A percentile compares a stretch with the other conserved stretches of the same genome.
phyloP scores from a whole-genome alignment of 2,797 vertebrate genomes.

The Mionectes olivaceus region DNA sequence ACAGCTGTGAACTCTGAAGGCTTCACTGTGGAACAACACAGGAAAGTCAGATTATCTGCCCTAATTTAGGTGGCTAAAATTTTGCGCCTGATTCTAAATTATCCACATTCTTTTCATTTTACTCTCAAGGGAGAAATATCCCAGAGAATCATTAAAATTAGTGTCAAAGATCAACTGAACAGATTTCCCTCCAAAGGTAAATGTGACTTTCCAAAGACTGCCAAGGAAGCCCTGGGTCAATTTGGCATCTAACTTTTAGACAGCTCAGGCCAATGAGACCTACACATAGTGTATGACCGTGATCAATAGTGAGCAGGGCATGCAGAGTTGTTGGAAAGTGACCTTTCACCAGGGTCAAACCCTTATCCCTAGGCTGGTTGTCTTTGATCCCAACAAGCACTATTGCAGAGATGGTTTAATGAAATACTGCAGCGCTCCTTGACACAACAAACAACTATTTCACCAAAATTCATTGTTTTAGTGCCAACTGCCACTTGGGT shows the following conservation, averaged over 20 bases:
- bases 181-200: not conserved
- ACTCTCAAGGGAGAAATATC: not conserved
- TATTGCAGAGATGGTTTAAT: not conserved
- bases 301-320: fast-evolving
- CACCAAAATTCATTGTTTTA: not conserved
- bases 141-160: not conserved
- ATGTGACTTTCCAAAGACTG: not conserved
- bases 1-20: not conserved
- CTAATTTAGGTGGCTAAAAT: not conserved
- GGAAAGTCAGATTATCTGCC: not conserved
- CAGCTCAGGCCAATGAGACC: not conserved
- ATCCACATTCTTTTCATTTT: not conserved
- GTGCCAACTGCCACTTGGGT: not conserved
- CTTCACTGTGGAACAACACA: not conserved
- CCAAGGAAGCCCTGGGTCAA: not conserved
- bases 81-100: not conserved
- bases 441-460: not conserved
- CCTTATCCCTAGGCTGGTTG: not conserved
- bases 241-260: not conserved
- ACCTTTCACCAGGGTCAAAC: not conserved
- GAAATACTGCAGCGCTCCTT: not conserved
- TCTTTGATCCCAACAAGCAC: not conserved
- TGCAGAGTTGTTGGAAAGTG: not conserved
- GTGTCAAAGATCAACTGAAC: not conserved
- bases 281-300: fast-evolving